phyloP scores from a whole-genome alignment of 2,797 vertebrate species.

The Gymnocypris eckloni region DNA sequence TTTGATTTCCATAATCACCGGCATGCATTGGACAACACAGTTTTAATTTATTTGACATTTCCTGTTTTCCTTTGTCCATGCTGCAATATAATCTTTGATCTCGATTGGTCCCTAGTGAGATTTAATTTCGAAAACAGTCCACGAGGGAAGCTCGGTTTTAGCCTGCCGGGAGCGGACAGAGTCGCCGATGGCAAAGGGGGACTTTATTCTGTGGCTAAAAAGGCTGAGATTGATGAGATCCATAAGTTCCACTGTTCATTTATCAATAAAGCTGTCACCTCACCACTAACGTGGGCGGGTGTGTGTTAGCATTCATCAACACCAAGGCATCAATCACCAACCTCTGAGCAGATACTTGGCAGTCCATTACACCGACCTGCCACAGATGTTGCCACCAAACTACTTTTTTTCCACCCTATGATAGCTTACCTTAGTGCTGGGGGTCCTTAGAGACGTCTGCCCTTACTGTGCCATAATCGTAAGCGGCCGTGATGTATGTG shows the following conservation, averaged over 20 bases:
- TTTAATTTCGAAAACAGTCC: constrained; percentile 42
- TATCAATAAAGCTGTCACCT: constrained; percentile 78
- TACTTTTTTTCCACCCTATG: constrained; percentile 45
- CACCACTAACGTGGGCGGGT: constrained; percentile 73
- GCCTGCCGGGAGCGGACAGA: constrained; percentile 33
- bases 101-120: constrained; percentile 22
- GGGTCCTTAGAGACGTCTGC: constrained; percentile 16
- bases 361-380: constrained; percentile 70
- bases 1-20: not conserved
- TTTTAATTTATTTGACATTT: constrained; percentile 27
- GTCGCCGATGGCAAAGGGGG: constrained; percentile 61
- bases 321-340: constrained; percentile 72
- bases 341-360: constrained; percentile 62
- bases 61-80: constrained; percentile 1
- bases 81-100: constrained; percentile 29
- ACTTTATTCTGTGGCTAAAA: constrained; percentile 65
- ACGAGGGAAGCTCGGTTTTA: constrained; percentile 54
- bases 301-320: constrained; percentile 74
- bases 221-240: constrained; percentile 74
- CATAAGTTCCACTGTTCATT: constrained; percentile 74
- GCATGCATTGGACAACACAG: constrained; percentile 1
- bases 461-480: not conserved
- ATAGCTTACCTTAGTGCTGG: constrained; percentile 36
- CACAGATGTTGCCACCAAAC: constrained; percentile 70
- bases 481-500: constrained; percentile 21